Evolutionary conservation across 2,888 invertebrate genomes (phyloP).

Genomic region (Drosophila subquinaria): DNA sequence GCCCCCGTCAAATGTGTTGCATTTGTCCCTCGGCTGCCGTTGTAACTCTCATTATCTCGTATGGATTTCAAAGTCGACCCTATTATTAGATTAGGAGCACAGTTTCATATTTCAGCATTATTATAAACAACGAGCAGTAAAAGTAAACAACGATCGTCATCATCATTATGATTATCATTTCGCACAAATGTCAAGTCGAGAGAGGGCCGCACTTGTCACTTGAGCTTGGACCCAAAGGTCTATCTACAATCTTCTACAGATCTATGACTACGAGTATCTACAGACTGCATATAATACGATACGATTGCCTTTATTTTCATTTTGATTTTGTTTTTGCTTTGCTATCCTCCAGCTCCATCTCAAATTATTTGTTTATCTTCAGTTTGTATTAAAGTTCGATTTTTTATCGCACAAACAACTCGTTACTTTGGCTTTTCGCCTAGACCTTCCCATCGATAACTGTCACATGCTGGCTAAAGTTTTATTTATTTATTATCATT

Average conservation of each 20-base stretch:
- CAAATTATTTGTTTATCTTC: constrained; percentile 72
- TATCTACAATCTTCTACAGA: constrained; percentile 46
- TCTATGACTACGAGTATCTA: neutral
- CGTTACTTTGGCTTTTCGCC: constrained; percentile 65
- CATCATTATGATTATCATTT: constrained; percentile 31
- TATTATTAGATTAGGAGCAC: constrained; percentile 78
- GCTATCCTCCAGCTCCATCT: constrained; percentile 25
- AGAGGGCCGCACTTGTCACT: constrained; percentile 73
- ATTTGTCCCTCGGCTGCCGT: constrained; percentile 43
- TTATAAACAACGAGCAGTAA: constrained; percentile 27
- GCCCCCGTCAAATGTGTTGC: constrained; percentile 62
- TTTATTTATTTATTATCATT: constrained; percentile 66
- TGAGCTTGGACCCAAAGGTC: constrained; percentile 74
- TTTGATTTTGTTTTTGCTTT: neutral
- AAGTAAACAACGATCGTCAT: constrained; percentile 28
- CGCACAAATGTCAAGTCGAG: constrained; percentile 28
- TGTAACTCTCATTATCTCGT: constrained; percentile 28
- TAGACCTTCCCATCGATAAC: constrained; percentile 71
- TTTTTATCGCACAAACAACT: constrained; percentile 69
- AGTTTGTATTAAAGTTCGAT: constrained; percentile 75
- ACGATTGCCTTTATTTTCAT: neutral
- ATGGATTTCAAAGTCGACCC: constrained; percentile 82
- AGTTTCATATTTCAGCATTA: constrained; percentile 77
- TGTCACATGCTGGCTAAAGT: constrained; percentile 71
- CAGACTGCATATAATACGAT: constrained; percentile 1